A percentile compares a stretch with the other conserved stretches of the same genome.
These are phyloP conservation scores for Chiloscyllium plagiosum DNA, from an alignment of 2,113 vertebrate species.

Conservation along the genomic window DNA sequence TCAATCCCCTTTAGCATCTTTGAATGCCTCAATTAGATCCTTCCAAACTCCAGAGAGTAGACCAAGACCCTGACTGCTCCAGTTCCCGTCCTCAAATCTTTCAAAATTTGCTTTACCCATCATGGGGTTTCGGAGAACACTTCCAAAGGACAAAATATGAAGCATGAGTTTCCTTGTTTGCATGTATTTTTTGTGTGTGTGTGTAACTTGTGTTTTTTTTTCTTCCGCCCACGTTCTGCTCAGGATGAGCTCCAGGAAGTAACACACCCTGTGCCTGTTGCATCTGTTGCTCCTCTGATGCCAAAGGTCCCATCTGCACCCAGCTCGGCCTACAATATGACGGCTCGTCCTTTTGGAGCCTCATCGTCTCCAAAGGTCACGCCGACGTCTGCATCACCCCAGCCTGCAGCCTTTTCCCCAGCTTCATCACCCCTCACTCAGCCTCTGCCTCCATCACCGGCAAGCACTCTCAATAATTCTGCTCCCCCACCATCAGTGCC, in stretches of 20 bases:
- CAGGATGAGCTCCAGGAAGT: slow-evolving; percentile 78
- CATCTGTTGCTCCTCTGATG: slow-evolving; percentile 60
- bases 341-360: slow-evolving; percentile 74
- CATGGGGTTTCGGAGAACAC: not conserved
- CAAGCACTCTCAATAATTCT: slow-evolving; percentile 35
- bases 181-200: slow-evolving; percentile 63
- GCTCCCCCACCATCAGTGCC: slow-evolving; percentile 48
- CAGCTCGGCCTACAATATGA: slow-evolving; percentile 76
- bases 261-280: slow-evolving; percentile 83
- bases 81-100: too few relatives aligned
- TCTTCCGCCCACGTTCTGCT: slow-evolving; percentile 48
- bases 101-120: not conserved
- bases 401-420: slow-evolving; percentile 81
- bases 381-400: slow-evolving; percentile 85
- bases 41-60: too few relatives aligned
- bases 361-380: slow-evolving; percentile 67
- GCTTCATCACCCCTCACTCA: slow-evolving; percentile 44
- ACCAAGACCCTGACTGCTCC: too few relatives aligned
- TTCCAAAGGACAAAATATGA: slow-evolving; percentile 30
- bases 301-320: slow-evolving; percentile 59
- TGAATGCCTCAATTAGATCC: too few relatives aligned
- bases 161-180: slow-evolving; percentile 50
- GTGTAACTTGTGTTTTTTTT: slow-evolving; percentile 64
- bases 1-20: too few relatives aligned
- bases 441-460: slow-evolving; percentile 45